Percentiles rank a stretch among this genome's conserved stretches.
phyloP scores from a whole-genome alignment of 2,888 invertebrate species.

The Minunthozetes semirufus region DNA sequence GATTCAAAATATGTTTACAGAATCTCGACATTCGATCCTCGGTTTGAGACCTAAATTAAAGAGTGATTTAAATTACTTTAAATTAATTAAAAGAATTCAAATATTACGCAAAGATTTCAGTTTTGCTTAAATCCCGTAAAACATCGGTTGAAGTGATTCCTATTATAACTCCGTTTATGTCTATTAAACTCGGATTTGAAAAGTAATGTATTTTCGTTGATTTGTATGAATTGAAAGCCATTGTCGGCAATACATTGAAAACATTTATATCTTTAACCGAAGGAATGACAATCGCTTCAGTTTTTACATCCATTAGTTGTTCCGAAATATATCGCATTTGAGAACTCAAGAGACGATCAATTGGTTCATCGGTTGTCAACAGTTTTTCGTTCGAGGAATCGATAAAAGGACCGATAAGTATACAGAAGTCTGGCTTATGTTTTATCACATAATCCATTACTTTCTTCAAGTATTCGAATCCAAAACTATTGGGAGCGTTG shows the following conservation, averaged over 20 bases:
- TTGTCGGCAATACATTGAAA: constrained; percentile 72
- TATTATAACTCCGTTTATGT: constrained; percentile 67
- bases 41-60: neutral
- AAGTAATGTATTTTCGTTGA: constrained; percentile 51
- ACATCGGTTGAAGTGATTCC: constrained; percentile 75
- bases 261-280: constrained; percentile 70
- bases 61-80: neutral
- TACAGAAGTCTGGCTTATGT: constrained; percentile 28
- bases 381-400: constrained; percentile 28
- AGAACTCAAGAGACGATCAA: constrained; percentile 16
- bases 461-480: constrained; percentile 11
- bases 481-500: neutral
- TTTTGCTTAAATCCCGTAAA: constrained; percentile 70
- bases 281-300: constrained; percentile 66
- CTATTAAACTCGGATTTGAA: constrained; percentile 73
- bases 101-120: constrained; percentile 66
- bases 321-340: constrained; percentile 27
- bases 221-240: constrained; percentile 57
- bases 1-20: constrained; percentile 65
- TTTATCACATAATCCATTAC: constrained; percentile 25
- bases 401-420: constrained; percentile 36
- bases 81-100: neutral
- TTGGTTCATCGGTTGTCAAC: neutral
- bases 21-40: constrained; percentile 67
- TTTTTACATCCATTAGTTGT: constrained; percentile 47